A percentile compares a stretch with the other conserved stretches of the same genome.
Conservation (phyloP, 1,140 invertebrate genomes). For the Dryas iulia region DNA sequence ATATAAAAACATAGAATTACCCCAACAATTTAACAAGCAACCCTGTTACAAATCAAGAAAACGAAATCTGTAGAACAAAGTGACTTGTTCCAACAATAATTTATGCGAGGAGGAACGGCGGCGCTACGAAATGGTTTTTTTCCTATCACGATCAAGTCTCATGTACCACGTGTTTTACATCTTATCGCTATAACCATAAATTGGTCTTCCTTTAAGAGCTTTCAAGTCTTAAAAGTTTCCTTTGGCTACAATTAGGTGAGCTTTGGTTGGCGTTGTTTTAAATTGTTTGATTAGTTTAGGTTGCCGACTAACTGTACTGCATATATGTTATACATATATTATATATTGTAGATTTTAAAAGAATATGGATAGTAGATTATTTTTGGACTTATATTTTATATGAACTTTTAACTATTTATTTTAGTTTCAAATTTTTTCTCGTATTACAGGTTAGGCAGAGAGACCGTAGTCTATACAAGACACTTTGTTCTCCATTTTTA, state of each 20-base stretch:
- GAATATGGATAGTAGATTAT: background rate
- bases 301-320: background rate
- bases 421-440: too few relatives aligned
- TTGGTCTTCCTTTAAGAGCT: conserved; percentile 25
- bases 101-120: conserved; percentile 30
- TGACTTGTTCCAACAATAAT: conserved; percentile 35
- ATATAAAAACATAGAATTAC: too few relatives aligned
- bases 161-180: conserved; percentile 42
- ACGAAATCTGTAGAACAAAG: conserved; percentile 2
- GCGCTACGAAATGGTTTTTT: conserved; percentile 37
- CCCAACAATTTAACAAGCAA: background rate
- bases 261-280: background rate
- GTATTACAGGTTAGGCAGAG: too few relatives aligned
- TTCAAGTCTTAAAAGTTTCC: background rate
- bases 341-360: background rate
- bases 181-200: conserved; percentile 61
- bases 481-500: too few relatives aligned
- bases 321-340: background rate
- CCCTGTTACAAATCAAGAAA: conserved; percentile 4
- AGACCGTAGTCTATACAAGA: too few relatives aligned
- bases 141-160: conserved; percentile 39
- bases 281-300: background rate
- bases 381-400: too few relatives aligned
- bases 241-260: background rate
- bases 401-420: too few relatives aligned